phyloP scores from a whole-genome alignment of 2,888 invertebrate genomes.

The Cancer borealis region DNA sequence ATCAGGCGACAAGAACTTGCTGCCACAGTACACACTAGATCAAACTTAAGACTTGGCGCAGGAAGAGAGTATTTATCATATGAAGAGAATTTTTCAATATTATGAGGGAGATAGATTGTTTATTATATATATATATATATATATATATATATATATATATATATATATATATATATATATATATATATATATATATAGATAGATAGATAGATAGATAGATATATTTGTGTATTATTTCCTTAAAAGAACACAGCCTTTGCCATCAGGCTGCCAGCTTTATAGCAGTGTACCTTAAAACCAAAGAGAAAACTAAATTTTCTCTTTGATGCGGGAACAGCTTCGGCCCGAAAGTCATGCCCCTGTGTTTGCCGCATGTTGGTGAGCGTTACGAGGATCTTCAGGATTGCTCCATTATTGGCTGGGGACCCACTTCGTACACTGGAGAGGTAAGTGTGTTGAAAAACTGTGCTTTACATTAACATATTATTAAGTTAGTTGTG shows the following conservation, averaged over 20 bases:
- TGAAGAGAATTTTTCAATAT: not conserved
- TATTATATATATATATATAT: not conserved
- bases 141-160: no score
- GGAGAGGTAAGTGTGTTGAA: conserved; percentile 7
- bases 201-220: not conserved
- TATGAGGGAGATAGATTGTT: not conserved
- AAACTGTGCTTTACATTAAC: not conserved
- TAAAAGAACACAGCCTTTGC: not conserved
- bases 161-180: no score
- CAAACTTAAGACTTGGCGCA: no score
- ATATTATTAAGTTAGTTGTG: not conserved
- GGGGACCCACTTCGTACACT: conserved; percentile 82
- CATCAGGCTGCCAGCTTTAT: not conserved
- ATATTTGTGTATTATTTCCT: not conserved
- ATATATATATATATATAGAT: no score
- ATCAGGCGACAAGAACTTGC: not conserved
- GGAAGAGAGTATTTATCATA: not conserved
- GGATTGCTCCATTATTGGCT: conserved; percentile 89
- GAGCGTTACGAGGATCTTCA: conserved; percentile 83
- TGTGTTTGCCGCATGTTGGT: conserved; percentile 85
- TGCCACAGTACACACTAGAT: not conserved
- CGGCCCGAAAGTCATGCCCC: conserved; percentile 86
- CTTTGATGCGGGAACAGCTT: conserved; percentile 79
- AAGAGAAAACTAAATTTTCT: not conserved
- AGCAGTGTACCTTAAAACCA: not conserved